Evolutionary conservation across 2,113 vertebrate genomes (phyloP).

Genomic region (Chiloscyllium plagiosum): DNA sequence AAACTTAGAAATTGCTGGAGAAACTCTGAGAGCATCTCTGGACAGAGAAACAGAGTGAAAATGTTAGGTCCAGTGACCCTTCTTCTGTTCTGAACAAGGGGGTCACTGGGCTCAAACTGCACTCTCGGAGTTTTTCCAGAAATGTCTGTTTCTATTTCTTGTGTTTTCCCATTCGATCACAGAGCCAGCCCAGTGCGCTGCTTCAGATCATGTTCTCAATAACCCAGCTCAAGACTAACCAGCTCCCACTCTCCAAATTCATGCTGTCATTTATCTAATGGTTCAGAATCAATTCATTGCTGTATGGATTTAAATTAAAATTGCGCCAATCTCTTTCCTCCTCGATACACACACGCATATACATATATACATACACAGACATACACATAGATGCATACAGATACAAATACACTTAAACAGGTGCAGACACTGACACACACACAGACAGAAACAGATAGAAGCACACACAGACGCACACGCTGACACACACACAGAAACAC

Average conservation of each 20-base stretch:
- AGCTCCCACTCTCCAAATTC: neutral
- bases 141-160: no score
- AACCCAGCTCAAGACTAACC: neutral
- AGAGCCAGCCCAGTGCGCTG: neutral
- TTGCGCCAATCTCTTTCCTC: neutral
- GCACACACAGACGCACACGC: slow-evolving; percentile 7
- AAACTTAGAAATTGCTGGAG: no score
- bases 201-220: neutral
- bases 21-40: no score
- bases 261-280: neutral
- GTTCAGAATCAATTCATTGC: neutral
- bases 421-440: neutral
- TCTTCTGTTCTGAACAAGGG: no score
- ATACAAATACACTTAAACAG: slow-evolving; percentile 56
- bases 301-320: neutral
- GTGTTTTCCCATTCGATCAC: no score
- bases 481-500: neutral
- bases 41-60: no score
- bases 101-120: no score
- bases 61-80: no score
- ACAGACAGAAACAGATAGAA: slow-evolving; percentile 40
- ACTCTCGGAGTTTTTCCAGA: no score
- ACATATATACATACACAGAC: neutral
- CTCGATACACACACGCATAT: neutral
- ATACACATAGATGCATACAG: no score